Conservation (phyloP, 2,113 vertebrate genomes). For the Aspiorhynchus laticeps region DNA sequence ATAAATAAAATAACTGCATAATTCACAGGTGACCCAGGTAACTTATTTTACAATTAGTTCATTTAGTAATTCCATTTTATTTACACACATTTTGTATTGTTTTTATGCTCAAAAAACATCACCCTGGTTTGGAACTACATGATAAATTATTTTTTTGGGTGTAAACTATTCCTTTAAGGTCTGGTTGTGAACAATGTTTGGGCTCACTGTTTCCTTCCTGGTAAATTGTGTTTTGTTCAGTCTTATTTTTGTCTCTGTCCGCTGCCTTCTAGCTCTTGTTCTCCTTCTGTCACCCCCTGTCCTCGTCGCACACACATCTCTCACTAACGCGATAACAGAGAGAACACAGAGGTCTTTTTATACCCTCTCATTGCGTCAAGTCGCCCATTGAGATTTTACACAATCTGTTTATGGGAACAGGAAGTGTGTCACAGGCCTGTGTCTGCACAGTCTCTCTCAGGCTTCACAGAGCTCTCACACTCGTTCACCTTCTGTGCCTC, state of each 20-base stretch:
- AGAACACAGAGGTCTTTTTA: slow-evolving; percentile 53
- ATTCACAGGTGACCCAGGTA: neutral
- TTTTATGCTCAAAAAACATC: neutral
- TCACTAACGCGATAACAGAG: slow-evolving; percentile 14
- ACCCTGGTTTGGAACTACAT: neutral
- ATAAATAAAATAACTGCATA: neutral
- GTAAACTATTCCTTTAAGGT: slow-evolving; percentile 37
- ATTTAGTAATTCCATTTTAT: neutral
- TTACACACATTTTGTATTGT: neutral
- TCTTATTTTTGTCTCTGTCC: slow-evolving; percentile 37
- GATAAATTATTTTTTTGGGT: neutral
- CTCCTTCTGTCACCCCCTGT: slow-evolving; percentile 26
- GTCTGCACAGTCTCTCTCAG: slow-evolving; percentile 23
- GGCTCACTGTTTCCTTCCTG: slow-evolving; percentile 63
- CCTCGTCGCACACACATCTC: neutral
- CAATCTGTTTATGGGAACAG: slow-evolving; percentile 53
- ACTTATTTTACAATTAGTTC: too few species aligned
- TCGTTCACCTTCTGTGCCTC: neutral
- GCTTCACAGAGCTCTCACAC: slow-evolving; percentile 19
- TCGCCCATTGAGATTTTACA: slow-evolving; percentile 41
- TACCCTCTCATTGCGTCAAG: slow-evolving; percentile 44
- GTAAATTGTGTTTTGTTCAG: slow-evolving; percentile 64
- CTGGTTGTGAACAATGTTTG: slow-evolving; percentile 52
- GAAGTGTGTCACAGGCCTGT: slow-evolving; percentile 54
- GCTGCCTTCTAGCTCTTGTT: slow-evolving; percentile 19